Base-by-base conservation (phyloP, 2,797 vertebrate genomes). In the Urocyon cinereoargenteus region DNA sequence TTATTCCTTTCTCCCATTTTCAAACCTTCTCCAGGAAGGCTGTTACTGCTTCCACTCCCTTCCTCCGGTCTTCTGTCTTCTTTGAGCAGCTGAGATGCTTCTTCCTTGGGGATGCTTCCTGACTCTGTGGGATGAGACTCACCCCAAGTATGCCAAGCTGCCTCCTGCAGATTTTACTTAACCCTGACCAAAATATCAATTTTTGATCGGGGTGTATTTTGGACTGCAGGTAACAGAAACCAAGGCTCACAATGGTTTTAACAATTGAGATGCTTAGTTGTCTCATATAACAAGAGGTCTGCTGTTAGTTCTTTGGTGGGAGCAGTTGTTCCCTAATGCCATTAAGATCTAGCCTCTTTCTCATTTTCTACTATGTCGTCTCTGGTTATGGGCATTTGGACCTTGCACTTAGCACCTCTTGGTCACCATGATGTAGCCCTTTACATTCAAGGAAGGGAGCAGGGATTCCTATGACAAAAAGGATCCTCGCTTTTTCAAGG, bases 1-100 rank as follows among this genome's bases (percentile, higher is more conserved):
- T 70, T 36, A 22, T 70, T 92, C 36, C 53, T 88, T 94, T 51
- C 18, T 51, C 5, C 66, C 31, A 55, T 86, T 94, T 94, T 92
- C 8, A 68, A 24, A 49, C 26, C n/a, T 45, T 81, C 26, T 88
- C 62, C 15, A 7, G 36, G 62, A 81, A 95, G 93, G 59, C 70
- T 8, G 4, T 51, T 22, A 22, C 31, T 90, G 59, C 19, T 12
- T 55, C 22, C 0, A 18, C 1, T 2, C 36, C 9, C 36, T 14
- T 75, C 86, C 16, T 55, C 40, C 26, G 10, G 34, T 40, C 70
- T 81, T 79, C 68, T 21, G 16, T 36, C 12, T 64, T 75, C 24
- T 66, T 62, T 16, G 4, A 22, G 64, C 40, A 40, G 55, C 86
- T 75, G 57, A 90, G 96, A 87, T 84, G 13, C n/a, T 26, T 34